Percentiles rank a stretch among this genome's conserved stretches.
Conservation (phyloP, 2,797 vertebrate genomes). For the Muscicapa comitata region DNA sequence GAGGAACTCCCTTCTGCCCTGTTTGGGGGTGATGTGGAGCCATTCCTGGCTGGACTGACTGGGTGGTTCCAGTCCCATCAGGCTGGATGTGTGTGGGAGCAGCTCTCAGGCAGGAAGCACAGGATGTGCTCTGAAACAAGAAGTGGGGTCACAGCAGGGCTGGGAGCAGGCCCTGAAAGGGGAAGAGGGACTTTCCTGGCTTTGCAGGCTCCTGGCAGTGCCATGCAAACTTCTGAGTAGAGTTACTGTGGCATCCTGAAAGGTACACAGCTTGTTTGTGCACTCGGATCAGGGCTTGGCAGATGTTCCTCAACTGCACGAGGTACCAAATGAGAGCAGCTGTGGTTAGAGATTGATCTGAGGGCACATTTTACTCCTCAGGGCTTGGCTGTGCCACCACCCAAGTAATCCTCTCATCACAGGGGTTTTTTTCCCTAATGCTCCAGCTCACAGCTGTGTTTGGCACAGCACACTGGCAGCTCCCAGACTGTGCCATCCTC, state of each 20-base stretch:
- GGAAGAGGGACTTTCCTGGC: not conserved
- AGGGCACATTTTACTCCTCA: not conserved
- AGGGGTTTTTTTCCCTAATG: not conserved
- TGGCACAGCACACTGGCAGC: not conserved
- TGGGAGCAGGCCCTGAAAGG: not conserved
- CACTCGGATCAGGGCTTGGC: not conserved
- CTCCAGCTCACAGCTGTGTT: not conserved
- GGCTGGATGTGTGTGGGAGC: not conserved
- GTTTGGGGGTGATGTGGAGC: fast-evolving
- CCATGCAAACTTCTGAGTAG: not conserved
- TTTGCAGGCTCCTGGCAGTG: not conserved
- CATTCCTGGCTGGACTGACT: fast-evolving
- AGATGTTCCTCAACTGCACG: not conserved
- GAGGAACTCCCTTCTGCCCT: not conserved
- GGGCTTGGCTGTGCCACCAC: not conserved
- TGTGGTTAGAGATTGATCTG: not conserved
- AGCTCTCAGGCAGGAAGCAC: not conserved
- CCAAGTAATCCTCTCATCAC: not conserved
- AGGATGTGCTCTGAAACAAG: not conserved
- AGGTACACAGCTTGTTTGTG: not conserved
- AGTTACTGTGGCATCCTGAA: not conserved
- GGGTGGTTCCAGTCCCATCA: fast-evolving
- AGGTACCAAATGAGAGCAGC: not conserved
- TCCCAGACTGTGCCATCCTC: not conserved
- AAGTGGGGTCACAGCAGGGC: not conserved